These are phyloP conservation scores for Lacerta bilineata DNA, from an alignment of 2,797 vertebrate species.

Conservation along the genomic window DNA sequence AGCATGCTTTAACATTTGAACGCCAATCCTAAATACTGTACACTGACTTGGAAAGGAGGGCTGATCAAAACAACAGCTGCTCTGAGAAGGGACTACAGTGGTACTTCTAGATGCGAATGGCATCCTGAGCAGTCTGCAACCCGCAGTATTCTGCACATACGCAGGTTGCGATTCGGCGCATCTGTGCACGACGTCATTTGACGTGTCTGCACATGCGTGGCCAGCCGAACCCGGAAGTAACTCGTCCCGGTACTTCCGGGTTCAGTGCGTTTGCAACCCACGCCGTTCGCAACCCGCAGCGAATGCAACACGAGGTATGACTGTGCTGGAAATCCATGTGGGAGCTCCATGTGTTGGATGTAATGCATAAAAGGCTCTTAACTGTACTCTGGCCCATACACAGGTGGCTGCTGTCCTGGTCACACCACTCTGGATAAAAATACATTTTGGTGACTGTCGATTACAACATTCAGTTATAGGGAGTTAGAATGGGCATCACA, in stretches of 20 bases:
- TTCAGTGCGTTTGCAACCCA: no score
- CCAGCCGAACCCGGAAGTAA: no score
- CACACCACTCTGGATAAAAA: background rate
- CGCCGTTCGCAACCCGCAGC: no score
- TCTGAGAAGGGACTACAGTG: background rate
- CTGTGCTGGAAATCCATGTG: background rate
- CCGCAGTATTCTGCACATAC: no score
- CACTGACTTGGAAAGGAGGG: background rate
- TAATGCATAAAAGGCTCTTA: background rate
- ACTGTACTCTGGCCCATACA: background rate
- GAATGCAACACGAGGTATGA: no score
- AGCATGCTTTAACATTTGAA: background rate
- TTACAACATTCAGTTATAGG: background rate
- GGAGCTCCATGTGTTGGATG: background rate
- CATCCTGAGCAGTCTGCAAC: no score
- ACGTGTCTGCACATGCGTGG: no score
- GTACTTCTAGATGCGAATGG: no score
- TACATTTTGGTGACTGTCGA: background rate
- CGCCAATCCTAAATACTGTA: background rate
- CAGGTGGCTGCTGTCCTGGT: background rate
- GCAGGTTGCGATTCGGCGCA: no score
- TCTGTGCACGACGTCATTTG: no score
- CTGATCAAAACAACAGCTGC: background rate
- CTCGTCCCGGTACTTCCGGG: no score
- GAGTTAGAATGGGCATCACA: background rate